Evolutionary conservation across 2,797 vertebrate species (phyloP).

Genomic region (Allobates femoralis): DNA sequence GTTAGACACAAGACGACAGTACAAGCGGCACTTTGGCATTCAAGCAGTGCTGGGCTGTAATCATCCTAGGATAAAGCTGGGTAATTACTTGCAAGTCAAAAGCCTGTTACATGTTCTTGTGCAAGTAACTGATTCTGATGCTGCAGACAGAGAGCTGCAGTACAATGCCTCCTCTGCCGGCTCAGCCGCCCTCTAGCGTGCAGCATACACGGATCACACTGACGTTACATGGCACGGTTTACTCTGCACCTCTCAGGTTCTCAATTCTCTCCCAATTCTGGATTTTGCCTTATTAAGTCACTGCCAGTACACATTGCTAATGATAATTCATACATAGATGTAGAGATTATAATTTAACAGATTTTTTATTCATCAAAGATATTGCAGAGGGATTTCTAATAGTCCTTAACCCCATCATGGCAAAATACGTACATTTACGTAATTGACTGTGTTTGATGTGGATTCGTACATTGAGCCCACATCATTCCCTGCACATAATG

Average conservation of each 20-base stretch:
- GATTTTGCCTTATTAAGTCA: neutral
- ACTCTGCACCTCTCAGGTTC: neutral
- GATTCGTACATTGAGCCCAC: too few species aligned
- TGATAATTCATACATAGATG: neutral
- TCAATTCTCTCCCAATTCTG: neutral
- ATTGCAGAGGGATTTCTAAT: too few species aligned
- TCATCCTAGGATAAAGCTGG: constrained; percentile 36
- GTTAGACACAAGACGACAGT: neutral
- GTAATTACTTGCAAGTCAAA: constrained; percentile 43
- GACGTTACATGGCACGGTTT: neutral
- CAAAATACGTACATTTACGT: too few species aligned
- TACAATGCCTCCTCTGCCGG: neutral
- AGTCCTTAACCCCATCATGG: too few species aligned
- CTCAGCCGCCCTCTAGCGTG: constrained; percentile 51
- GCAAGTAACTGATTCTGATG: constrained; percentile 23
- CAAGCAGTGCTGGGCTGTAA: constrained; percentile 11
- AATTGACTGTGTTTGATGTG: too few species aligned
- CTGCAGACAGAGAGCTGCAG: constrained; percentile 23
- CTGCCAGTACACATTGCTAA: neutral
- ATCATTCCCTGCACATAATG: too few species aligned
- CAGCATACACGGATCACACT: neutral
- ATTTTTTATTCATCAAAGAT: too few species aligned
- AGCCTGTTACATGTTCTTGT: constrained; percentile 19
- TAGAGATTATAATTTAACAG: too few species aligned
- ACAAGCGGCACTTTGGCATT: constrained; percentile 21